Conservation (phyloP, 2,888 invertebrate species). For the Lomographa bimaculata region DNA sequence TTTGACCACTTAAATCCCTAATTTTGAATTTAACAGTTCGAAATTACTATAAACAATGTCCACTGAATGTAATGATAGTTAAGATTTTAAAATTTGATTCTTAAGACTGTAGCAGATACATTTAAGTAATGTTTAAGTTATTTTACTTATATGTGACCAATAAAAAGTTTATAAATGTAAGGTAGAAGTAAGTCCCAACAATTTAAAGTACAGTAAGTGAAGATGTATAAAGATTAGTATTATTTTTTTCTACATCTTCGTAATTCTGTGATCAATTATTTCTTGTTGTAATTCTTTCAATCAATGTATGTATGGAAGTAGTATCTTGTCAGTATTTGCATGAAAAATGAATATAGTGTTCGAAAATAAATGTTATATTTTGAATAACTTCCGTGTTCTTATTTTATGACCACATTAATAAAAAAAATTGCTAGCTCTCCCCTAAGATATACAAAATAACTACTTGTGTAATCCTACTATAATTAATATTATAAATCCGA, state of each 20-base stretch:
- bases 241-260: slow-evolving; percentile 70
- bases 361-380: slow-evolving; percentile 81
- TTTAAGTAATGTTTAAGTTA: slow-evolving; percentile 65
- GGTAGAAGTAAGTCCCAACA: slow-evolving; percentile 68
- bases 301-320: slow-evolving; percentile 66
- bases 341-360: slow-evolving; percentile 75
- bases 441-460: too few species aligned
- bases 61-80: slow-evolving; percentile 42
- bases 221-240: slow-evolving; percentile 63
- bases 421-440: too few species aligned
- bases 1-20: slow-evolving; percentile 30
- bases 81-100: slow-evolving; percentile 52
- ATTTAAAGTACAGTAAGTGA: slow-evolving; percentile 66
- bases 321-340: slow-evolving; percentile 74
- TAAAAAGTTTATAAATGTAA: slow-evolving; percentile 63
- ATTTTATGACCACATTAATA: too few species aligned
- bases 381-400: slow-evolving; percentile 46
- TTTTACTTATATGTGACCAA: slow-evolving; percentile 79
- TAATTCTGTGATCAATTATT: slow-evolving; percentile 78
- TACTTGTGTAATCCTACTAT: too few species aligned
- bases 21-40: slow-evolving; percentile 29
- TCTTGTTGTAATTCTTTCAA: slow-evolving; percentile 71
- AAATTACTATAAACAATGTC: slow-evolving; percentile 41
- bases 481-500: too few species aligned
- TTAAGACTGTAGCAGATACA: slow-evolving; percentile 60